phyloP scores from a whole-genome alignment of 1,140 invertebrate species.

The Eurosta solidaginis region DNA sequence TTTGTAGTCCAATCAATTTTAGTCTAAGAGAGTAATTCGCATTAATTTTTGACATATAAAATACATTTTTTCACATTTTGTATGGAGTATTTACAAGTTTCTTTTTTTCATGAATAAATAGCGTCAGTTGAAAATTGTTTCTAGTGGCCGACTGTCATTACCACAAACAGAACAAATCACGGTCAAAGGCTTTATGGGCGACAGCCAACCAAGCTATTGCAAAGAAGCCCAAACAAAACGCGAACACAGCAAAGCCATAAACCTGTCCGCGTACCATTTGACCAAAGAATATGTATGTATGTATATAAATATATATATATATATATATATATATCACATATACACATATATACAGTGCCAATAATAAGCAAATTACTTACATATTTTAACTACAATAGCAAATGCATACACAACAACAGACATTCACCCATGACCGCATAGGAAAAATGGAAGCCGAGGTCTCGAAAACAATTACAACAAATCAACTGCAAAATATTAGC shows the following conservation, averaged over 20 bases:
- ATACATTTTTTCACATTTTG: too few species aligned
- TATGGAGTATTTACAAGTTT: background rate
- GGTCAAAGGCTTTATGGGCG: background rate
- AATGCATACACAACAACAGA: background rate
- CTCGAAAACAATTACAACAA: background rate
- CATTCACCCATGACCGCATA: slow-evolving; percentile 3
- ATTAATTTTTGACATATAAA: too few species aligned
- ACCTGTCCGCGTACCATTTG: background rate
- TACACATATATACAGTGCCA: background rate
- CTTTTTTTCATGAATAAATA: background rate
- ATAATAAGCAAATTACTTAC: too few species aligned
- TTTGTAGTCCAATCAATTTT: too few species aligned
- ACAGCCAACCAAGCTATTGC: background rate
- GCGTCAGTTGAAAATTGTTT: background rate
- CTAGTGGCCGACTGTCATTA: background rate
- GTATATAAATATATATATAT: too few species aligned
- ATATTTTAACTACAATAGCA: background rate
- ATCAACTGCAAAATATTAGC: background rate
- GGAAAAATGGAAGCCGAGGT: slow-evolving; percentile 16
- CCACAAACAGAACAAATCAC: background rate
- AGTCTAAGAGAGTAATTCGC: too few species aligned
- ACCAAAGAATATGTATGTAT: too few species aligned
- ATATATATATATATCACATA: too few species aligned
- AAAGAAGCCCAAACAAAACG: background rate
- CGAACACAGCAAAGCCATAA: background rate